Evolutionary conservation across 2,888 invertebrate genomes (phyloP).

Genomic region (Bhutanitis thaidina): DNA sequence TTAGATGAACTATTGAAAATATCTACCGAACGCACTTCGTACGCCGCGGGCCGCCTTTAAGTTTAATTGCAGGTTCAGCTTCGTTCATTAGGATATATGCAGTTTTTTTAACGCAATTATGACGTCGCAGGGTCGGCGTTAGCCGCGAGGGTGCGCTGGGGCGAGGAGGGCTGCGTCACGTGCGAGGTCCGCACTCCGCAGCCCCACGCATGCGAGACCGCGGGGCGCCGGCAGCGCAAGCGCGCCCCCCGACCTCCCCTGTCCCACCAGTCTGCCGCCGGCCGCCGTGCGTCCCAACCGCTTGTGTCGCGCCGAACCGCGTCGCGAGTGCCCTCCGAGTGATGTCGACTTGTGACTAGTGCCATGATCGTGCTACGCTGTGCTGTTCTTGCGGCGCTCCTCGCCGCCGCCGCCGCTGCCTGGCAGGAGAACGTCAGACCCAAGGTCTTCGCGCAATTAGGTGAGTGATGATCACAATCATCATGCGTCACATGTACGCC

Average conservation of each 20-base stretch:
- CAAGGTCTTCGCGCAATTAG: slow-evolving; percentile 95
- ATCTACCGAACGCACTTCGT: slow-evolving; percentile 29
- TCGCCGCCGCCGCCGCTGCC: slow-evolving; percentile 81
- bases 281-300: slow-evolving; percentile 78
- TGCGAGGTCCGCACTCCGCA: slow-evolving; percentile 78
- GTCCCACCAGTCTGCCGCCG: slow-evolving; percentile 73
- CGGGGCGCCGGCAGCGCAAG: slow-evolving; percentile 63
- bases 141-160: slow-evolving; percentile 60
- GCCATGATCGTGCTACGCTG: slow-evolving; percentile 75
- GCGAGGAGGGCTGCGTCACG: slow-evolving; percentile 79
- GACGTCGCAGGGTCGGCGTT: slow-evolving; percentile 66
- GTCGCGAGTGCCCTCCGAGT: slow-evolving; percentile 63
- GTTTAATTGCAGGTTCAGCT: slow-evolving; percentile 73
- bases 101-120: slow-evolving; percentile 75
- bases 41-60: slow-evolving; percentile 46
- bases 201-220: slow-evolving; percentile 78
- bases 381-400: slow-evolving; percentile 75
- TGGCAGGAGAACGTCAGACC: slow-evolving; percentile 96
- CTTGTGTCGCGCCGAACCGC: slow-evolving; percentile 61
- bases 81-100: slow-evolving; percentile 69
- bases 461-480: slow-evolving; percentile 78
- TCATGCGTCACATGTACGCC: slow-evolving; percentile 16
- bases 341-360: slow-evolving; percentile 78
- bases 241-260: slow-evolving; percentile 55
- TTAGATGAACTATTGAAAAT: slow-evolving; percentile 15